phyloP scores from a whole-genome alignment of 2,113 vertebrate species.

The Hydrochoerus hydrochaeris region DNA sequence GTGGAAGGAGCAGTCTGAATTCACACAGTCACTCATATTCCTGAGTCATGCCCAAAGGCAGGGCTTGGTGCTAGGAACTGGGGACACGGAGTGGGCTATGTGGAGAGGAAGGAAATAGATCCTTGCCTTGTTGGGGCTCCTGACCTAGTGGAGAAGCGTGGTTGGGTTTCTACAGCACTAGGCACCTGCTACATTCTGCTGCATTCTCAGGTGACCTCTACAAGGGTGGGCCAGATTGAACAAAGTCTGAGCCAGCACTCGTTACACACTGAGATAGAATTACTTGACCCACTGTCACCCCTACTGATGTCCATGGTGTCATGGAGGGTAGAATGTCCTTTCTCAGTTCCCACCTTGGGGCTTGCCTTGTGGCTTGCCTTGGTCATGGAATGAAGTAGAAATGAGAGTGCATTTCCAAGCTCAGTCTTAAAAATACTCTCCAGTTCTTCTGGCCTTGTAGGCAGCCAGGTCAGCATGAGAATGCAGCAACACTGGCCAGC shows the following conservation, averaged over 20 bases:
- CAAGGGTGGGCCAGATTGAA: background rate
- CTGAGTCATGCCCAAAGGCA: background rate
- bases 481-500: background rate
- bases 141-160: background rate
- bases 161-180: background rate
- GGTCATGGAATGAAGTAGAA: background rate
- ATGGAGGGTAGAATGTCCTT: background rate
- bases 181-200: background rate
- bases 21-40: background rate
- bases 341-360: background rate
- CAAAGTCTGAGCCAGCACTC: background rate
- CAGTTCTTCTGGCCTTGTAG: background rate
- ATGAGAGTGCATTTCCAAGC: background rate
- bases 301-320: background rate
- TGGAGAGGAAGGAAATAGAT: background rate
- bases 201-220: background rate
- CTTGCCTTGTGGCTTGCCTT: background rate
- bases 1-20: background rate
- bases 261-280: background rate
- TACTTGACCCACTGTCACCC: too few species aligned
- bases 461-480: background rate
- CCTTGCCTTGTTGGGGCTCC: too few species aligned
- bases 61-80: background rate
- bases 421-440: background rate
- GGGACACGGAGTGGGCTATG: too few species aligned